Evolutionary conservation across 92 coral and sea anemone genomes (phyloP).

Genomic region (Meandrina meandrites): DNA sequence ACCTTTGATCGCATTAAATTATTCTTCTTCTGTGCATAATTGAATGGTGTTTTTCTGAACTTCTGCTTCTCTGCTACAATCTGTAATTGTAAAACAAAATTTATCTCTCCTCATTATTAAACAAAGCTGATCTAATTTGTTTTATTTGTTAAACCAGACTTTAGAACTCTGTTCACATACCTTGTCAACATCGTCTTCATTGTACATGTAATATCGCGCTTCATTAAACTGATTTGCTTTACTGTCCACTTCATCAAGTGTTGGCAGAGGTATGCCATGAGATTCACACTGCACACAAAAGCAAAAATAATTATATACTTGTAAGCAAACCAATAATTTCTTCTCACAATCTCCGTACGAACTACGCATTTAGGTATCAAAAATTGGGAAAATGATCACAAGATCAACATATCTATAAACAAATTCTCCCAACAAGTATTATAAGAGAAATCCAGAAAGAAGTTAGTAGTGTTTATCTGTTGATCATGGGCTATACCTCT

Average conservation of each 20-base stretch:
- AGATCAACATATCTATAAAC: too few species aligned
- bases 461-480: neutral
- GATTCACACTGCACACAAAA: conserved; percentile 62
- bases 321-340: neutral
- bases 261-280: conserved; percentile 83
- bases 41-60: conserved; percentile 92
- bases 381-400: too few species aligned
- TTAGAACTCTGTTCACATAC: conserved; percentile 26
- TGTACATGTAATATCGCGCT: conserved; percentile 84
- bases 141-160: too few species aligned
- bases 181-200: conserved; percentile 97
- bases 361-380: neutral
- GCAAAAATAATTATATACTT: too few species aligned
- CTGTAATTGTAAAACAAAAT: conserved; percentile 38
- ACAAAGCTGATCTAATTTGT: too few species aligned
- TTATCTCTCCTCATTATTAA: too few species aligned
- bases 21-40: conserved; percentile 94
- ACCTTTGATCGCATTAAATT: conserved; percentile 93
- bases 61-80: conserved; percentile 97
- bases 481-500: conserved; percentile 66
- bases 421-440: neutral
- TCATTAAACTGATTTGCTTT: conserved; percentile 77
- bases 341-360: neutral
- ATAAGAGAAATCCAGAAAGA: neutral
- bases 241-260: conserved; percentile 76